Percentiles rank a stretch among this genome's conserved stretches.
Evolutionary conservation across 2,113 vertebrate genomes (phyloP).

Genomic region (Anguilla japonica): DNA sequence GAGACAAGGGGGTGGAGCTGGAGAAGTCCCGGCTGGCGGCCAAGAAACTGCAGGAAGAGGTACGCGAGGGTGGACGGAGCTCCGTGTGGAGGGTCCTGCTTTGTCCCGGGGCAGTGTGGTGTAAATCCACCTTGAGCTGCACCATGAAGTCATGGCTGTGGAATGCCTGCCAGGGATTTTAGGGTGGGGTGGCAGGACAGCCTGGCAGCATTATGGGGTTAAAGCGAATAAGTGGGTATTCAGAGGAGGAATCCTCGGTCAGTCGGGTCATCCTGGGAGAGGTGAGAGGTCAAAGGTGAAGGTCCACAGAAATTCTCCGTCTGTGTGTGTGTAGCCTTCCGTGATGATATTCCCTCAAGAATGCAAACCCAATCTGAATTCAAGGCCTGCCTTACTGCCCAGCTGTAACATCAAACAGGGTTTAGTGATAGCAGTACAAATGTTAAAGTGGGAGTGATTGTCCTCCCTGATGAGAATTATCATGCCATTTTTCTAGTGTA

Average conservation of each 20-base stretch:
- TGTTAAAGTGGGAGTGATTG: not conserved
- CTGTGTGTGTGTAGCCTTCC: not conserved
- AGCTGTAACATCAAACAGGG: not conserved
- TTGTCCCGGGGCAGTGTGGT: not conserved
- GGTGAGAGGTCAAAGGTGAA: not conserved
- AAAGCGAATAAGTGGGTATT: not conserved
- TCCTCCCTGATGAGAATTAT: not conserved
- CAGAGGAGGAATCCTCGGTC: not conserved
- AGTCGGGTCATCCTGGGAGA: not conserved
- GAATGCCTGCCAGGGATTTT: not conserved
- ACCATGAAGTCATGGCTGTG: not conserved
- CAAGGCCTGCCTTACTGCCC: not conserved
- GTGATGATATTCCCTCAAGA: not conserved
- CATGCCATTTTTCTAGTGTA: not conserved
- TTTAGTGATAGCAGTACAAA: not conserved
- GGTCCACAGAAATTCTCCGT: not conserved
- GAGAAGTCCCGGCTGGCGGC: conserved; percentile 75
- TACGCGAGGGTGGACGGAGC: conserved; percentile 47
- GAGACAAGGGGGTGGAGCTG: conserved; percentile 81
- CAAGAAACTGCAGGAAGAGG: conserved; percentile 86
- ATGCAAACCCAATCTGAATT: not conserved
- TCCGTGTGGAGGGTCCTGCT: not conserved
- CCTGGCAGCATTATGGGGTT: not conserved
- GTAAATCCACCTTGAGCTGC: not conserved
- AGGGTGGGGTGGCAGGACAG: not conserved